Base-by-base conservation (phyloP, 30 jellyfish, hydroid and myxozoan genomes). In the Phacellophora camtschatica region DNA sequence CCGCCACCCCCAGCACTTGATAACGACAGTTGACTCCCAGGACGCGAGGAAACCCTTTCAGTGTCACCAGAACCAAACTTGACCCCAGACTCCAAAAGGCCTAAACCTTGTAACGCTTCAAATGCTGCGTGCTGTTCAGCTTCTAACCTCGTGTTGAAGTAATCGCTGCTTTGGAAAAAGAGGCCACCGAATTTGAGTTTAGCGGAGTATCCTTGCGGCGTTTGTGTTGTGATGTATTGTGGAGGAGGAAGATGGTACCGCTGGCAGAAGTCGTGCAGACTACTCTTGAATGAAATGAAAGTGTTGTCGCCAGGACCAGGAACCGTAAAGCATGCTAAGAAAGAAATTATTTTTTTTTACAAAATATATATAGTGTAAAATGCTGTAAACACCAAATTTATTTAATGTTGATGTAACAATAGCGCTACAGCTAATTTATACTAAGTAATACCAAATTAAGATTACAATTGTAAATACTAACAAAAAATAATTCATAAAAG, bases 121-220 rank as follows among this genome's bases (percentile, higher is more conserved):
- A 86, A 94, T 1, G 99, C 99, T 0, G 99, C 99, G 53, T 94
- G 99, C 65, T 94, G 99, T 55, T 94, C 99, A 8, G 99, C 84
- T 37, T 94, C 99, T 20, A 94, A 82, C 72, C 99, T 90, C 72
- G 99, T 86, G 6, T 90, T 90, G 84, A 94, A 86, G 64, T 71
- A 87, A 87, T 87, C 97, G 43, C 92, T 86, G 85, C 99, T 94
- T 57, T 94, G 99, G 86, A 94, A 94, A 71, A 94, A 94, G 74
- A 94, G 88, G 90, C 99, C 99, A 81, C 99, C 99, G 53, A 94
- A 94, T 75, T 94, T 94, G 46, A 94, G 89, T 81, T 88, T 94
- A 15, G 99, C 97, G 11, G 99, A 94, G 86, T 77, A 94, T 13
- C 99, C 99, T 30, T 94, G 99, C n/a, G 92, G 67, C 66, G 78